These are phyloP conservation scores for Thalassarche chlororhynchos DNA, from an alignment of 2,113 vertebrate genomes.

Conservation along the genomic window DNA sequence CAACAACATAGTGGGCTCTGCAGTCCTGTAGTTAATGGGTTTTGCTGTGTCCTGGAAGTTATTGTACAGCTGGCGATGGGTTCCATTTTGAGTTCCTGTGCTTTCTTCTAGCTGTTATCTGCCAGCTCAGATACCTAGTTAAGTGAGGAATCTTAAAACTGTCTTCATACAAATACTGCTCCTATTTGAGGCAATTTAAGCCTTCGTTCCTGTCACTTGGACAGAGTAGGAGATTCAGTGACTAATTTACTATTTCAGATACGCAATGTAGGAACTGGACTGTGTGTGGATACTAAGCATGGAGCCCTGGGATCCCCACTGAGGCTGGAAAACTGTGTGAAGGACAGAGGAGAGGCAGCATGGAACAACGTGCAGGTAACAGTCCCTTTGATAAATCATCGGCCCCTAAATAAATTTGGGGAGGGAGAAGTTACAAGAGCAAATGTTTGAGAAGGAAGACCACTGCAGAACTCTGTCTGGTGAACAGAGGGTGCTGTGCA, in stretches of 20 bases:
- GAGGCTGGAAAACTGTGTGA: slow-evolving; percentile 87
- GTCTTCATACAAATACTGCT: neutral
- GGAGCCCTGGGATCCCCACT: slow-evolving; percentile 87
- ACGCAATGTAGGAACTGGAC: slow-evolving; percentile 80
- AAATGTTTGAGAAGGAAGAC: neutral
- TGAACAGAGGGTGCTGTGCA: neutral
- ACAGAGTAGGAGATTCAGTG: neutral
- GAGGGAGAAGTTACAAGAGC: neutral
- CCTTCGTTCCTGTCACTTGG: neutral
- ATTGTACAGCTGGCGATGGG: neutral
- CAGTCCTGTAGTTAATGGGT: neutral
- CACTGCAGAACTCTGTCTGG: neutral
- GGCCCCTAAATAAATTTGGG: neutral
- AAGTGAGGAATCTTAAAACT: neutral
- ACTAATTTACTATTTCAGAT: slow-evolving; percentile 74
- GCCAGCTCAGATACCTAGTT: neutral
- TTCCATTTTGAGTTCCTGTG: neutral
- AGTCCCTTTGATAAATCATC: neutral
- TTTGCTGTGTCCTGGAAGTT: neutral
- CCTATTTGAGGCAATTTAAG: neutral
- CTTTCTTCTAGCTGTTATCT: neutral
- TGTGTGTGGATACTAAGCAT: slow-evolving; percentile 92
- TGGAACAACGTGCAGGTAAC: slow-evolving; percentile 94
- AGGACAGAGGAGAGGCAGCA: slow-evolving; percentile 82
- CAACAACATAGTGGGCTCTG: neutral